Base-by-base conservation (phyloP, 92 coral and sea anemone genomes). In the Anthopleura xanthogrammica region DNA sequence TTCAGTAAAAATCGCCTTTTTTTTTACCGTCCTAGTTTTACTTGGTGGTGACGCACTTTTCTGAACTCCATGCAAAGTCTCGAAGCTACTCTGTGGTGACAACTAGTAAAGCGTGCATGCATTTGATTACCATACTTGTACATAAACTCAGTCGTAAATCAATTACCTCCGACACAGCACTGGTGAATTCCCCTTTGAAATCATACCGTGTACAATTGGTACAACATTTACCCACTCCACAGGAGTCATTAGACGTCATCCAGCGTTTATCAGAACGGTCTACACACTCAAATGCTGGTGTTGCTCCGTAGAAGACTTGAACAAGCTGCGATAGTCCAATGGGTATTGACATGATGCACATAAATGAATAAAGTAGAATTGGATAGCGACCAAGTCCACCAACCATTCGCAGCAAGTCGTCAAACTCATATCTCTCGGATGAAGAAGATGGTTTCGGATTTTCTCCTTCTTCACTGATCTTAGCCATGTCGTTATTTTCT, bases 341-440 rank as follows among this genome's bases (percentile, higher is more conserved):
- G 5, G 97, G 97, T 40, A 93, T 80, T 0, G 97, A 88, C 92
- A 90, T 90, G 79, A 90, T 29, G 60, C 97, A 93, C 88, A 86
- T 90, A 56, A 93, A 93, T 20, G 76, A 85, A 70, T 93, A 93
- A 77, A 93, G 76, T 22, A 93, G 41, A 43, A 65, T 80, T 40
- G 90, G 94, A 77, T 92, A 93, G 29, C 87, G 90, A 66, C 97
- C 97, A 12, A 93, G 90, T 48, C 93, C 97, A 16, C 97, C 94
- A 3, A 89, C 94, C 82, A 87, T 84, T 10, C 79, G 72, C 56
- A 93, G 78, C 29, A 93, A 83, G 77, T 93, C 94, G 73, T 93
- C 97, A 86, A 88, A 90, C 46, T 83, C 92, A 65, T 90, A 88
- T n/a, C 54, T 60, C 50, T 83, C 22, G 5, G 43, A 13, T 36